A percentile compares a stretch with the other conserved stretches of the same genome.
Conservation (phyloP, 2,113 vertebrate genomes). For the Calidris pugnax region DNA sequence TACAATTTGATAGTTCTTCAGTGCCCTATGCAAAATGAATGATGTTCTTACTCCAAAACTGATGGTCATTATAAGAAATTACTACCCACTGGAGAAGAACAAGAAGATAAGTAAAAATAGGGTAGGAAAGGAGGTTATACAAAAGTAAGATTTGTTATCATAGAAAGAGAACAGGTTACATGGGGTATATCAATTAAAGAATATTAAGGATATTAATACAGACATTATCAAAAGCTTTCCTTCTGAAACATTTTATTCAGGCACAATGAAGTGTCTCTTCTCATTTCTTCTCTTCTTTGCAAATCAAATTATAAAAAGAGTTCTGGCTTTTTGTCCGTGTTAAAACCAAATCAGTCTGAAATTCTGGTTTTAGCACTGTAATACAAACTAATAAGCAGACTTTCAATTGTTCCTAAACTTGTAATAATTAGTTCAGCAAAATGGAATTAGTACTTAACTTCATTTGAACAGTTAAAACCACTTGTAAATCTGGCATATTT, state of each 20-base stretch:
- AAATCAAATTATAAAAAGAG: background rate
- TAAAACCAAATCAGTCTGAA: background rate
- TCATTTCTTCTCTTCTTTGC: background rate
- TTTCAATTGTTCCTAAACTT: background rate
- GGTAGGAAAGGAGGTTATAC: background rate
- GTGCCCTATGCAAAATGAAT: constrained; percentile 33
- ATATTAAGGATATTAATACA: background rate
- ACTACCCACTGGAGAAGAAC: background rate
- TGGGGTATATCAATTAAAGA: background rate
- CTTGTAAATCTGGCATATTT: background rate
- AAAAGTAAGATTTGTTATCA: background rate
- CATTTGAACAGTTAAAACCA: background rate
- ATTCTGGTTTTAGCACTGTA: background rate
- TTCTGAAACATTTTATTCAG: background rate
- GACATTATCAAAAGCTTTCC: background rate
- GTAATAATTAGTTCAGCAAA: background rate
- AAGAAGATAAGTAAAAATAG: background rate
- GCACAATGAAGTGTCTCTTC: background rate
- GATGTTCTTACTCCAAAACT: background rate
- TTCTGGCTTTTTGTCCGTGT: background rate
- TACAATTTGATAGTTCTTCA: constrained; percentile 27
- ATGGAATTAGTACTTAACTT: background rate
- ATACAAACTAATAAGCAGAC: background rate
- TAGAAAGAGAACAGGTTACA: background rate
- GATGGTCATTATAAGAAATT: constrained; percentile 33